Percentiles rank a stretch among this genome's conserved stretches.
phyloP scores from a whole-genome alignment of 2,797 vertebrate genomes.

The Benthosema pterotum region DNA sequence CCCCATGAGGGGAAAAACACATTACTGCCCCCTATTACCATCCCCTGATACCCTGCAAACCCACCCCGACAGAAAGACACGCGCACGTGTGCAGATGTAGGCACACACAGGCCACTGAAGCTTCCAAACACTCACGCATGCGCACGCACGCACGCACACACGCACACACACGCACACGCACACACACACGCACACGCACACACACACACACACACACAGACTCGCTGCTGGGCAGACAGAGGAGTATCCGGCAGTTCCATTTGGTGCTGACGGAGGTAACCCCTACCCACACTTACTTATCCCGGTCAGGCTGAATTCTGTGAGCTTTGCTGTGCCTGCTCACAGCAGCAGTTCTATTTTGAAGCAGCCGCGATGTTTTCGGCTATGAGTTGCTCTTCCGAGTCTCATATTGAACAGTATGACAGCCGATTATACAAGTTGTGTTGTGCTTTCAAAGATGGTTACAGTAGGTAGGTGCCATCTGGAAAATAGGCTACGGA shows the following conservation, averaged over 20 bases:
- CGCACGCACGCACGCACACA: background rate
- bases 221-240: slow-evolving; percentile 8
- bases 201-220: slow-evolving; percentile 47
- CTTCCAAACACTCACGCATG: slow-evolving; percentile 17
- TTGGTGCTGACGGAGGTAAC: slow-evolving; percentile 1
- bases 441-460: slow-evolving; percentile 63
- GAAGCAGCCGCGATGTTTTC: slow-evolving; percentile 57
- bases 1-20: slow-evolving; percentile 62
- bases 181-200: slow-evolving; percentile 1
- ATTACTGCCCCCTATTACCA: slow-evolving; percentile 75
- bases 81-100: slow-evolving; percentile 13
- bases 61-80: slow-evolving; percentile 59
- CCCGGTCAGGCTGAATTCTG: background rate
- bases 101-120: slow-evolving; percentile 1
- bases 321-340: background rate
- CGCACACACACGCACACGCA: slow-evolving; percentile 4
- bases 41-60: slow-evolving; percentile 53
- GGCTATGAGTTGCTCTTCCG: slow-evolving; percentile 67
- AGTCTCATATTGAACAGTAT: slow-evolving; percentile 71
- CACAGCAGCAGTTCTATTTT: slow-evolving; percentile 17
- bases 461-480: slow-evolving; percentile 57
- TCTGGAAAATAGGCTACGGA: slow-evolving; percentile 67
- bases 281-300: background rate
- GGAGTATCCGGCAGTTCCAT: background rate
- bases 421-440: slow-evolving; percentile 72